Percentiles rank a stretch among this genome's conserved stretches.
These are phyloP conservation scores for Bombus waltoni DNA, from an alignment of 1,140 invertebrate genomes.

Conservation along the genomic window DNA sequence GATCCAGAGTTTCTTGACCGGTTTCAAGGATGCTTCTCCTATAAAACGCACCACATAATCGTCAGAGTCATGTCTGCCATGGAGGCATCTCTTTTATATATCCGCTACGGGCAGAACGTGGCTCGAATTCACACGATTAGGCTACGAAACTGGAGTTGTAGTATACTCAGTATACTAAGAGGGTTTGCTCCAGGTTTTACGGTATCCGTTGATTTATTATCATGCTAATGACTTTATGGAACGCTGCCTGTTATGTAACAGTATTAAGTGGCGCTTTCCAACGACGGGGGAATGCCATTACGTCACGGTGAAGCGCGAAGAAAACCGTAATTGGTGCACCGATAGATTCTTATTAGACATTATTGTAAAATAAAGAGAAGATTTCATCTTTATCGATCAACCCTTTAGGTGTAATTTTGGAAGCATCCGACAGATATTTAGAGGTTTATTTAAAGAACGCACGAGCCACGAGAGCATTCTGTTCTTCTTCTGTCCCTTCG, in stretches of 20 bases:
- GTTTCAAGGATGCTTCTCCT: slow-evolving; percentile 56
- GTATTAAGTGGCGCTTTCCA: slow-evolving; percentile 34
- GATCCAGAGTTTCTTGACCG: slow-evolving; percentile 45
- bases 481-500: slow-evolving; percentile 4
- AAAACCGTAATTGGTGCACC: slow-evolving; percentile 13
- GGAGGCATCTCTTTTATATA: slow-evolving; percentile 1
- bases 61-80: neutral
- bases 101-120: neutral
- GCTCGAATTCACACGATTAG: neutral
- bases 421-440: neutral
- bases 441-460: slow-evolving; percentile 41
- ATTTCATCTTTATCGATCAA: neutral
- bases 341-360: neutral
- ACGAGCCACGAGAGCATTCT: slow-evolving; percentile 2
- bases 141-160: neutral
- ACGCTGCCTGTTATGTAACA: slow-evolving; percentile 12
- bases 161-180: neutral
- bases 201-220: slow-evolving; percentile 14
- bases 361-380: neutral
- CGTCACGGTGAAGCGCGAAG: neutral
- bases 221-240: neutral
- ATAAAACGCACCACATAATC: slow-evolving; percentile 3
- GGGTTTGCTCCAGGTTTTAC: neutral
- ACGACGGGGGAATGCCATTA: slow-evolving; percentile 19
- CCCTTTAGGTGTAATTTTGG: slow-evolving; percentile 12